A percentile compares a stretch with the other conserved stretches of the same genome.
Evolutionary conservation across 2,888 invertebrate genomes (phyloP).

Genomic region (Labia minor): DNA sequence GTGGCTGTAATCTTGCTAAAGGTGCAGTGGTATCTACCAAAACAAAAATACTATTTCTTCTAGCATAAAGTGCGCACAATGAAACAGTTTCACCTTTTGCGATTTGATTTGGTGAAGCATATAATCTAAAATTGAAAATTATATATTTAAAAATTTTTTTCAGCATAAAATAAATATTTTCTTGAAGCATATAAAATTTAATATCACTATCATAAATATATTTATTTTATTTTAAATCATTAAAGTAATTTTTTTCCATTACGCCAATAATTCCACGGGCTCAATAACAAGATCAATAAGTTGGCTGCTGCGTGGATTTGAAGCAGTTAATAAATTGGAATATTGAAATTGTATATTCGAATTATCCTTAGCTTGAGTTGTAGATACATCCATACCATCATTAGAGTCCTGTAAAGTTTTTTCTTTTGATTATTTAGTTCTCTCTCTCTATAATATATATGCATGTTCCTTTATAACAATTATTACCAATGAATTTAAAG

Average conservation of each 20-base stretch:
- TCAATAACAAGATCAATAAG: conserved; percentile 32
- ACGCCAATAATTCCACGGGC: conserved; percentile 45
- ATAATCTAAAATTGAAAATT: conserved; percentile 36
- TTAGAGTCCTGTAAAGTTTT: background rate
- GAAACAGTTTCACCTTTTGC: conserved; percentile 44
- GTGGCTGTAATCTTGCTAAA: conserved; percentile 30
- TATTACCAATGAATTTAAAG: conserved; percentile 18
- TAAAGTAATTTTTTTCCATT: too few species aligned
- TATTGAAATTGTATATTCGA: conserved; percentile 15
- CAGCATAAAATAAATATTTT: too few species aligned
- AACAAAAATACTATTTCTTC: conserved; percentile 47
- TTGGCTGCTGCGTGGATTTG: conserved; percentile 17
- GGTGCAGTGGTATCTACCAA: conserved; percentile 53
- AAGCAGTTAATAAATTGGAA: conserved; percentile 21
- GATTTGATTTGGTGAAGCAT: conserved; percentile 44
- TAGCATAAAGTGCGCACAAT: conserved; percentile 44
- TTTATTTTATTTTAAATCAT: too few species aligned
- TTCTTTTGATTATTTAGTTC: too few species aligned
- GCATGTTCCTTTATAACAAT: too few species aligned
- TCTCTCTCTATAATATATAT: too few species aligned
- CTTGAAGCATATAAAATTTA: too few species aligned
- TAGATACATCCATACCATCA: background rate
- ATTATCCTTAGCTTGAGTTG: background rate
- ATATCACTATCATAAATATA: too few species aligned
- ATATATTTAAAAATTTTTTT: background rate